Evolutionary conservation across 2,888 invertebrate species (phyloP).

Genomic region (Leptopterna dolabrata): DNA sequence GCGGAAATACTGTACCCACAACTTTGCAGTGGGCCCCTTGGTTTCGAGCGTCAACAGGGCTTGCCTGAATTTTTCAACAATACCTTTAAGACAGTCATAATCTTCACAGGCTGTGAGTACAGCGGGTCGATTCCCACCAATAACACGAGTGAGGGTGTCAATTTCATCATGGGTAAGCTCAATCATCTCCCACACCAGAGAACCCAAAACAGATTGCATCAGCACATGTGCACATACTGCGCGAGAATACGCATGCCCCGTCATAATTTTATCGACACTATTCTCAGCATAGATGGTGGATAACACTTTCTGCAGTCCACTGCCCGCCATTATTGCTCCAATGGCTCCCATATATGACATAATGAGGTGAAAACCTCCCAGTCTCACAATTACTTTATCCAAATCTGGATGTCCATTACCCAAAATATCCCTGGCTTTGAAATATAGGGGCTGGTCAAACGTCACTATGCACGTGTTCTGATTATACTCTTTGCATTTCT

Average conservation of each 20-base stretch:
- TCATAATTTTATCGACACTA: constrained; percentile 64
- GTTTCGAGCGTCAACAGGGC: too few species aligned
- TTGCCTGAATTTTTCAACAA: too few species aligned
- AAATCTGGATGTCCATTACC: constrained; percentile 54
- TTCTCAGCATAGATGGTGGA: constrained; percentile 63
- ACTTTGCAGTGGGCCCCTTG: too few species aligned
- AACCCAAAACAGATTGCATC: constrained; percentile 60
- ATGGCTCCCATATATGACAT: constrained; percentile 66
- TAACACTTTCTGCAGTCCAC: constrained; percentile 65
- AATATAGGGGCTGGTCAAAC: constrained; percentile 63
- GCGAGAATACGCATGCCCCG: constrained; percentile 64
- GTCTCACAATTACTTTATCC: constrained; percentile 52
- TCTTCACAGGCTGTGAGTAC: too few species aligned
- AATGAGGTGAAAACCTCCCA: constrained; percentile 65
- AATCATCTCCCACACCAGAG: background rate
- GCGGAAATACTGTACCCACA: too few species aligned
- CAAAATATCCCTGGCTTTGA: constrained; percentile 64
- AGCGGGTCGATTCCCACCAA: too few species aligned
- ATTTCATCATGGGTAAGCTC: background rate
- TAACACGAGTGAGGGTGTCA: too few species aligned
- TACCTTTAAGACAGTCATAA: too few species aligned
- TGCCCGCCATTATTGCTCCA: constrained; percentile 66
- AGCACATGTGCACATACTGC: constrained; percentile 63
- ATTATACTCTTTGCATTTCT: too few species aligned
- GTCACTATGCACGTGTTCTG: too few species aligned